These are phyloP conservation scores for Mustela erminea DNA, from an alignment of 2,797 vertebrate genomes.

Conservation along the genomic window DNA sequence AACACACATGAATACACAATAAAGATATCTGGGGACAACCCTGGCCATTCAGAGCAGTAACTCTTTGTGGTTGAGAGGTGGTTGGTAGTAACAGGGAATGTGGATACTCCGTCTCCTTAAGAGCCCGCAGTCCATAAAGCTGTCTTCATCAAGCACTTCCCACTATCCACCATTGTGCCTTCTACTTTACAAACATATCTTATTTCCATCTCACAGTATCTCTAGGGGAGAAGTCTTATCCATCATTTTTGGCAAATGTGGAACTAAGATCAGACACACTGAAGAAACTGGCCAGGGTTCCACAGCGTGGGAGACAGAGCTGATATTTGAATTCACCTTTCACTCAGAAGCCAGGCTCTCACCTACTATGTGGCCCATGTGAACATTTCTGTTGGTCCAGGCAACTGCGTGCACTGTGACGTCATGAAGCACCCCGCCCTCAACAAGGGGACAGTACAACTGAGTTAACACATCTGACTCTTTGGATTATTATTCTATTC, in stretches of 20 bases:
- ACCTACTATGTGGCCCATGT: accelerated
- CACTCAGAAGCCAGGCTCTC: neutral
- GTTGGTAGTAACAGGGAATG: neutral
- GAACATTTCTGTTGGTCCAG: neutral
- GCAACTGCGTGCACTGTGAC: neutral
- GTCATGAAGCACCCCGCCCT: accelerated
- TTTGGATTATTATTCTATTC: neutral
- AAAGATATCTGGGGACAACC: neutral
- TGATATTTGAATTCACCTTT: neutral
- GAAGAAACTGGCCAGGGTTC: neutral
- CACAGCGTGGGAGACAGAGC: neutral
- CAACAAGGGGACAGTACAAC: neutral
- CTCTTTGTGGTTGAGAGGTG: neutral
- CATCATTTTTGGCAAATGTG: neutral
- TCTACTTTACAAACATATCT: neutral
- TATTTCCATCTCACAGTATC: neutral
- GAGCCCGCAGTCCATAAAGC: neutral
- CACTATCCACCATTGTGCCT: neutral
- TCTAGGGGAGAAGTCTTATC: neutral
- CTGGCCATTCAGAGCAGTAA: neutral
- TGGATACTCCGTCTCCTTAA: neutral
- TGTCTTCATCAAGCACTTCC: neutral
- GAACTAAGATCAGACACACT: neutral
- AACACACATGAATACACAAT: neutral
- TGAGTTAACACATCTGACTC: neutral